These are phyloP conservation scores for Platycercus adscitus DNA, from an alignment of 2,113 vertebrate species.

Conservation along the genomic window DNA sequence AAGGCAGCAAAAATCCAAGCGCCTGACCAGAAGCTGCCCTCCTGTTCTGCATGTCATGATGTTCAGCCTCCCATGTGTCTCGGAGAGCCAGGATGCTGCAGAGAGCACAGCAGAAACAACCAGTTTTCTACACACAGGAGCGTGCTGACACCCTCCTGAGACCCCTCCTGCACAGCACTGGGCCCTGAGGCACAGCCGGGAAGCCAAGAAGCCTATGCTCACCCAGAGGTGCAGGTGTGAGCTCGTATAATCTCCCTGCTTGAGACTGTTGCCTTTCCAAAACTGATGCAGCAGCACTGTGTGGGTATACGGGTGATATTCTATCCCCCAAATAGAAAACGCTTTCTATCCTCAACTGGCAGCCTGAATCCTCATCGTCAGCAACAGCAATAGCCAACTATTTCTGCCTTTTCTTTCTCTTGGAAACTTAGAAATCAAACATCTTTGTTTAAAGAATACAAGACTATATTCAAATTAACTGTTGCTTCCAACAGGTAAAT, in stretches of 20 bases:
- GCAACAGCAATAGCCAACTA: neutral
- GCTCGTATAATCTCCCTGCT: neutral
- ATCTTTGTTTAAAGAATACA: neutral
- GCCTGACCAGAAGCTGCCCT: slow-evolving; percentile 45
- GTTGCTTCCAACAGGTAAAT: neutral
- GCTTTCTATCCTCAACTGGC: neutral
- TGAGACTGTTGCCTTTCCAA: neutral
- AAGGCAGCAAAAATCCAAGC: slow-evolving; percentile 61
- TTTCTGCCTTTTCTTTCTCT: neutral
- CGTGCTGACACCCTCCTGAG: neutral
- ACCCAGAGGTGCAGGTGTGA: neutral
- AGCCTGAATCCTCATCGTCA: neutral
- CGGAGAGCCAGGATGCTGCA: neutral
- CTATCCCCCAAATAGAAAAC: neutral
- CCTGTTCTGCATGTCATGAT: neutral
- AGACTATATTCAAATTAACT: neutral
- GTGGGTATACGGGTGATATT: neutral
- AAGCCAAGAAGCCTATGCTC: neutral
- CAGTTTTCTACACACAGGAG: neutral
- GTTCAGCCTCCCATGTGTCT: neutral
- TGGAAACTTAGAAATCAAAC: neutral
- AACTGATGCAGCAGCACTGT: neutral
- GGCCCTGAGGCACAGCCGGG: neutral
- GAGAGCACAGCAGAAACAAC: neutral
- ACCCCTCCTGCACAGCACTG: neutral